phyloP scores from a whole-genome alignment of 2,888 invertebrate species.

The Agonopterix subpropinquella region DNA sequence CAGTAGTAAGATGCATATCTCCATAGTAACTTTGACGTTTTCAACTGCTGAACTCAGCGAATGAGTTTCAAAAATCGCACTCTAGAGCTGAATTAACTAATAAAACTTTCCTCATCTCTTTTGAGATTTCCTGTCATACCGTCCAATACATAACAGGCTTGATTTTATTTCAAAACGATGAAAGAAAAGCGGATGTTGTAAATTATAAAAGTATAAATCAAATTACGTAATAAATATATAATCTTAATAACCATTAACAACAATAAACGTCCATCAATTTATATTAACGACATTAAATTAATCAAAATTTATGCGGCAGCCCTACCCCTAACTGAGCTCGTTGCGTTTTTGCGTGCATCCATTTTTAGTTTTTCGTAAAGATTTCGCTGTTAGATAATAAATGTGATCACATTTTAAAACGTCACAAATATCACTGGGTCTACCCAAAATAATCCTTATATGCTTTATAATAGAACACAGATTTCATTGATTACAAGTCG shows the following conservation, averaged over 20 bases:
- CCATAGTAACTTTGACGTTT: no score
- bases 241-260: constrained; percentile 1
- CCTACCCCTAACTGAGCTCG: constrained; percentile 42
- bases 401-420: constrained; percentile 9
- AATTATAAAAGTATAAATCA: constrained; percentile 2
- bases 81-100: no score
- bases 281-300: constrained; percentile 15
- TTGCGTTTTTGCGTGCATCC: constrained; percentile 61
- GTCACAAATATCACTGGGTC: constrained; percentile 7
- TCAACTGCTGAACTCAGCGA: no score
- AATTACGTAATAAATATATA: background rate
- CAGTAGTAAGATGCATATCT: no score
- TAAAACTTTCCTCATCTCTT: no score
- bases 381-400: constrained; percentile 68
- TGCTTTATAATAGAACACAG: background rate
- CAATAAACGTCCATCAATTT: constrained; percentile 8
- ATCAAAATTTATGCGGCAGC: constrained; percentile 40
- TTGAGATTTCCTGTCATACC: no score
- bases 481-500: no score
- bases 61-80: no score
- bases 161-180: no score
- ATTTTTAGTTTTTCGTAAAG: constrained; percentile 68
- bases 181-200: background rate
- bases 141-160: no score
- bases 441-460: constrained; percentile 1